phyloP scores from a whole-genome alignment of 1,140 invertebrate genomes.

The Gryon sp. region DNA sequence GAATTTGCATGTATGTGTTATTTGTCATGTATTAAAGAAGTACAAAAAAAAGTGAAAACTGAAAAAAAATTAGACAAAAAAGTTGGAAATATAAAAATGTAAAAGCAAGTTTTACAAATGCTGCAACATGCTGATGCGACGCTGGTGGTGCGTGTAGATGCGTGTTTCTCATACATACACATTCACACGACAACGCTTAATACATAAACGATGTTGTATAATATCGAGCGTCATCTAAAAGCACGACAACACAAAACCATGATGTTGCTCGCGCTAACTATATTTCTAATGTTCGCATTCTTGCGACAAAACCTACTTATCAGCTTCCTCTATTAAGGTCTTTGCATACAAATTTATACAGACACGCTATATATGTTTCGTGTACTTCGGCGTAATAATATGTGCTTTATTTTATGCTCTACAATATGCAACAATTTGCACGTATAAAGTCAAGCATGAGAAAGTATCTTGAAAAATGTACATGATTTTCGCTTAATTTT shows the following conservation, averaged over 20 bases:
- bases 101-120: background rate
- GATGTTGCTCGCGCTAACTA: background rate
- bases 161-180: slow-evolving; percentile 2
- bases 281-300: slow-evolving; percentile 10
- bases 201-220: background rate
- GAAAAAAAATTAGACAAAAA: background rate
- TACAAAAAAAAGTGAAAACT: too few relatives aligned
- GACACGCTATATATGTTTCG: background rate
- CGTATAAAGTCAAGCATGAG: background rate
- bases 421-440: too few relatives aligned
- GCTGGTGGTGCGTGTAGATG: background rate
- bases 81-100: background rate
- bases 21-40: background rate
- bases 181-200: background rate
- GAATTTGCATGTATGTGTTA: background rate
- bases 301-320: slow-evolving; percentile 20
- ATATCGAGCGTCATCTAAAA: slow-evolving; percentile 7
- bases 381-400: background rate
- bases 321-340: slow-evolving; percentile 3
- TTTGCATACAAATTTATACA: background rate
- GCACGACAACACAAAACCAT: slow-evolving; percentile 3
- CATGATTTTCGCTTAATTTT: background rate
- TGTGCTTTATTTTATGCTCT: background rate
- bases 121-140: slow-evolving; percentile 2
- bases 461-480: background rate